Percentiles rank a stretch among this genome's conserved stretches.
These are phyloP conservation scores for Caenorhabditis inopinata DNA, from an alignment of 1,140 invertebrate species.

Conservation along the genomic window DNA sequence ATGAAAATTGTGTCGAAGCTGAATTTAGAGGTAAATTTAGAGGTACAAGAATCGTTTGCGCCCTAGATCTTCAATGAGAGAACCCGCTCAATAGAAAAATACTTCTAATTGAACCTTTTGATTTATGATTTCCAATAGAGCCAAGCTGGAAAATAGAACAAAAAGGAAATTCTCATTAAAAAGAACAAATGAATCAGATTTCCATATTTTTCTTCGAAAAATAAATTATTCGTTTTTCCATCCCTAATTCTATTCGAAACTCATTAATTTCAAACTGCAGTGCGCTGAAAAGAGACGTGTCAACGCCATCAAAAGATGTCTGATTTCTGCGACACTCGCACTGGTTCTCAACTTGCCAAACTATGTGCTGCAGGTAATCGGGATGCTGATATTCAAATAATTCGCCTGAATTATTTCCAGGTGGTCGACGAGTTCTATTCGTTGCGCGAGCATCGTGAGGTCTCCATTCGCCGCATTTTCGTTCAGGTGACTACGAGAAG, in stretches of 20 bases:
- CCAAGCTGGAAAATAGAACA: too few relatives aligned
- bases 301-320: constrained; percentile 1
- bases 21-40: neutral
- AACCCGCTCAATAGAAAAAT: too few relatives aligned
- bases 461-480: neutral
- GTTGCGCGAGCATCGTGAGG: neutral
- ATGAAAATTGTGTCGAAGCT: constrained; percentile 16
- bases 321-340: neutral
- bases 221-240: too few relatives aligned
- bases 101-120: too few relatives aligned
- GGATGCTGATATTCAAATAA: neutral
- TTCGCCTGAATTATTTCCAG: neutral
- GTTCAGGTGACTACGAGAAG: neutral
- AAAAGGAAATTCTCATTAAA: too few relatives aligned
- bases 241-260: too few relatives aligned
- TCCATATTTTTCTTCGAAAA: too few relatives aligned
- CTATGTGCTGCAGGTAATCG: neutral
- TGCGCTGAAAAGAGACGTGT: neutral
- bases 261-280: neutral
- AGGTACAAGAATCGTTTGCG: too few relatives aligned
- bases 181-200: too few relatives aligned
- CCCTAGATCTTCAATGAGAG: too few relatives aligned
- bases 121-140: too few relatives aligned
- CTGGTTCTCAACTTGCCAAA: neutral
- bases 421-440: neutral